A percentile compares a stretch with the other conserved stretches of the same genome.
Conservation (phyloP, 1,140 invertebrate genomes). For the Drosophila triauraria region DNA sequence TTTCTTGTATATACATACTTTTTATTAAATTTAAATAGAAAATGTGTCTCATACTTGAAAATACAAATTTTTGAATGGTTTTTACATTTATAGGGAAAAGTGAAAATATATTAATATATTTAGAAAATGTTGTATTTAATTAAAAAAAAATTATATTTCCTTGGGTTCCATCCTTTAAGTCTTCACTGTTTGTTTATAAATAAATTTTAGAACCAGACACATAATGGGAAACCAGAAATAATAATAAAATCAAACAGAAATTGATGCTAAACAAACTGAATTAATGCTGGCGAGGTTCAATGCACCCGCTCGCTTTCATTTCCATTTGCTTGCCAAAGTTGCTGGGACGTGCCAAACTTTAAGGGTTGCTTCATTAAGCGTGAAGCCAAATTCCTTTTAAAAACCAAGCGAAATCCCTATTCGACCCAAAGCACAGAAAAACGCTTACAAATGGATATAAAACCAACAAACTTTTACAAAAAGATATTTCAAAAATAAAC, state of each 20-base stretch:
- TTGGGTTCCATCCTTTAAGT: not conserved
- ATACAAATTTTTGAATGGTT: too few species aligned
- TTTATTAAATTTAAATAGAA: too few species aligned
- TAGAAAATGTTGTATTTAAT: too few species aligned
- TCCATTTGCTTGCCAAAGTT: slow-evolving; percentile 44
- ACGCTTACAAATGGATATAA: slow-evolving; percentile 9
- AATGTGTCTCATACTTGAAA: too few species aligned
- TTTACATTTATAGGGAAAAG: too few species aligned
- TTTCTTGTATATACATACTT: slow-evolving; percentile 5
- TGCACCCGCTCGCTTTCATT: slow-evolving; percentile 50
- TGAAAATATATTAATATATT: too few species aligned
- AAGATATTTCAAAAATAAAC: not conserved
- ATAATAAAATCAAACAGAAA: slow-evolving; percentile 27
- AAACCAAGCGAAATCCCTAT: slow-evolving; percentile 31
- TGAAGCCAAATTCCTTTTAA: slow-evolving; percentile 24
- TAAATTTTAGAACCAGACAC: too few species aligned
- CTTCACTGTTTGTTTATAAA: not conserved
- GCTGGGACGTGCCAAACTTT: slow-evolving; percentile 74
- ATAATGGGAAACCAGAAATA: slow-evolving; percentile 36
- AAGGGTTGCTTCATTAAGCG: slow-evolving; percentile 80
- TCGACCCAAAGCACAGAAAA: slow-evolving; percentile 16
- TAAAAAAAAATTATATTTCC: too few species aligned
- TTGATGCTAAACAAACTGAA: slow-evolving; percentile 41
- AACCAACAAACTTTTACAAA: slow-evolving; percentile 3
- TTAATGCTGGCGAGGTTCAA: slow-evolving; percentile 55